Evolutionary conservation across 2,797 vertebrate species (phyloP), one percentile per base, ranked within the genome.

Genomic region (Poecilia wingei): DNA sequence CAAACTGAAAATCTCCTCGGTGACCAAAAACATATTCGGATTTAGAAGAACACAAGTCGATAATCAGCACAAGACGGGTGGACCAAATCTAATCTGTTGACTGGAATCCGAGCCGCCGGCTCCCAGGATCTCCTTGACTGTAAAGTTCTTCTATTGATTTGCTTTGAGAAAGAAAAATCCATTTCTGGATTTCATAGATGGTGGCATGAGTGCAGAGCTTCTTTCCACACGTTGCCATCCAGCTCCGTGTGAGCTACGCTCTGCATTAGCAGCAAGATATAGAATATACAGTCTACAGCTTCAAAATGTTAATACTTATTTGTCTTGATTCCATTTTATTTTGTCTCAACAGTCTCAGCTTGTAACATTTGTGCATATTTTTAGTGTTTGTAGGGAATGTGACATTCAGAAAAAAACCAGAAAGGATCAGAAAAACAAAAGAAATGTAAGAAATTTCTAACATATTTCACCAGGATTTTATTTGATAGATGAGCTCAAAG

Each of bases 121-220:
- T 79, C 46, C 41, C 6, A 73, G 39, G 43, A 74, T 25, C 33
- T 51, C 53, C 78, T 81, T 46, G 53, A 73, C 59, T 43, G 9
- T 7, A n/a, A 70, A 33, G 55, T 55, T 77, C 66, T 72, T 72
- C 69, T n/a, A 78, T 79, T 10, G 36, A 83, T 80, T 84, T 73
- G 12, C 36, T 80, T 41, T n/a, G 36, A 33, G 20, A 71, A 78
- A 69, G 20, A 53, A 41, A 31, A 80, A 69, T 74, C 55, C 45
- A 64, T 70, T 12, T 77, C 20, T 66, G 64, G 47, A 43, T 53
- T 3, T 71, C 45, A 73, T 49, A 46, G 25, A 79, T 39, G 13
- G 18, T 33, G 46, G 3, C 13, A 31, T 72, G 13, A 43, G 76
- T 47, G 28, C 53, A 77, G 53, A 77, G 53, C 25, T 41, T 76